phyloP scores from a whole-genome alignment of 2,113 vertebrate species.

The Rhabdomys dilectus region DNA sequence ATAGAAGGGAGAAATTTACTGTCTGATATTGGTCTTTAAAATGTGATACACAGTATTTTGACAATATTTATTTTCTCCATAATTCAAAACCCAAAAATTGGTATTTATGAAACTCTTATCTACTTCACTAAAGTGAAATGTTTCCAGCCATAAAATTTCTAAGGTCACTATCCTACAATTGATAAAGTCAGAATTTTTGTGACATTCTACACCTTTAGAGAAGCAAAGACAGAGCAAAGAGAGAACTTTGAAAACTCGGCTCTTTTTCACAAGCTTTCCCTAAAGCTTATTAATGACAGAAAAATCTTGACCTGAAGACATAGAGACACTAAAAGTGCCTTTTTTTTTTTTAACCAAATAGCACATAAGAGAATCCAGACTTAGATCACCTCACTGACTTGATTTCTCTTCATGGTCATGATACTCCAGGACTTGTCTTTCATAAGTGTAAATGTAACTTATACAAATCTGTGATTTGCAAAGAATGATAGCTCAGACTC shows the following conservation, averaged over 20 bases:
- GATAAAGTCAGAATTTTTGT: neutral
- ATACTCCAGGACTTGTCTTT: neutral
- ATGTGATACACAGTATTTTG: neutral
- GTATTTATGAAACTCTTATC: neutral
- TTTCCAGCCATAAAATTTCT: neutral
- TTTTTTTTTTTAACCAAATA: neutral
- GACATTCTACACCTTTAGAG: neutral
- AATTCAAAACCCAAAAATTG: neutral
- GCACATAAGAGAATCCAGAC: neutral
- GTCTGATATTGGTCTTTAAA: neutral
- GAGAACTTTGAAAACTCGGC: neutral
- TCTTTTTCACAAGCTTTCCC: neutral
- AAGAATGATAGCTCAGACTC: too few species aligned
- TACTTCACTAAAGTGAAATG: neutral
- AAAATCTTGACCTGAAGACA: neutral
- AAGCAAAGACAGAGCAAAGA: neutral
- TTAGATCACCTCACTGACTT: neutral
- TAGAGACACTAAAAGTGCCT: neutral
- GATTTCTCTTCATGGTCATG: neutral
- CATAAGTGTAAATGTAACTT: too few species aligned
- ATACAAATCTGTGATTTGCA: too few species aligned
- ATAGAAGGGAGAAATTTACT: neutral
- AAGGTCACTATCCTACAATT: neutral
- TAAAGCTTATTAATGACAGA: neutral
- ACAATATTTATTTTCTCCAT: neutral